Evolutionary conservation across 1,140 invertebrate species (phyloP).

Genomic region (Chionoecetes opilio): DNA sequence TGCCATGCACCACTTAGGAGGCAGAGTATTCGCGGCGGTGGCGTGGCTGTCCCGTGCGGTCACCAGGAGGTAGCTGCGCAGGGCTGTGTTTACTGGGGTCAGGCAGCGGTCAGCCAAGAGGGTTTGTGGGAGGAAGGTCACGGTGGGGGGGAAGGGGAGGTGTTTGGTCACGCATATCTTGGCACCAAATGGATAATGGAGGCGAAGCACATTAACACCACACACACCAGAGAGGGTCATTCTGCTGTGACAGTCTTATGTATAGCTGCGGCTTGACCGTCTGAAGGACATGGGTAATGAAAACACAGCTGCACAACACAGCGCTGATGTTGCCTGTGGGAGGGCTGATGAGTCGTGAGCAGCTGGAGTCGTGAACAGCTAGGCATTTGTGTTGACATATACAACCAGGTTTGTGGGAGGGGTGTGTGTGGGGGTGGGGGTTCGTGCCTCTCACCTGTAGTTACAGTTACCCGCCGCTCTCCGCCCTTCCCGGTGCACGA

Average conservation of each 20-base stretch:
- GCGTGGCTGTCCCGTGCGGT: too few species aligned
- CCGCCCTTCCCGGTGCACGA: not conserved
- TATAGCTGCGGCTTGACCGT: too few species aligned
- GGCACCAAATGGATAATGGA: not conserved
- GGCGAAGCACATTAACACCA: not conserved
- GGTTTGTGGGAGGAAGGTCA: not conserved
- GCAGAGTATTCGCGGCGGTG: too few species aligned
- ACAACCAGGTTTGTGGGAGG: too few species aligned
- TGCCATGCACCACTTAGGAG: not conserved
- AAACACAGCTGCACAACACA: too few species aligned
- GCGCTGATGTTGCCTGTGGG: too few species aligned
- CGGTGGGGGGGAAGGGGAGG: not conserved
- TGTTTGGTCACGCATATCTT: not conserved
- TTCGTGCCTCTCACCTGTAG: not conserved
- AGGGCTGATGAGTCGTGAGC: too few species aligned
- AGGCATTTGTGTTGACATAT: not conserved
- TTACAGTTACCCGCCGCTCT: not conserved
- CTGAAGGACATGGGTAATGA: too few species aligned
- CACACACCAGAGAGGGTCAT: not conserved
- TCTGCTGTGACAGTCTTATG: not conserved
- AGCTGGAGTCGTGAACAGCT: too few species aligned
- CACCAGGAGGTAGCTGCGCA: too few species aligned
- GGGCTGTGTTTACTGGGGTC: not conserved
- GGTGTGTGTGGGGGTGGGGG: not conserved
- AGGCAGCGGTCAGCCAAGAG: not conserved